These are phyloP conservation scores for Watsonalla cultraria DNA, from an alignment of 2,888 invertebrate species.

Conservation along the genomic window DNA sequence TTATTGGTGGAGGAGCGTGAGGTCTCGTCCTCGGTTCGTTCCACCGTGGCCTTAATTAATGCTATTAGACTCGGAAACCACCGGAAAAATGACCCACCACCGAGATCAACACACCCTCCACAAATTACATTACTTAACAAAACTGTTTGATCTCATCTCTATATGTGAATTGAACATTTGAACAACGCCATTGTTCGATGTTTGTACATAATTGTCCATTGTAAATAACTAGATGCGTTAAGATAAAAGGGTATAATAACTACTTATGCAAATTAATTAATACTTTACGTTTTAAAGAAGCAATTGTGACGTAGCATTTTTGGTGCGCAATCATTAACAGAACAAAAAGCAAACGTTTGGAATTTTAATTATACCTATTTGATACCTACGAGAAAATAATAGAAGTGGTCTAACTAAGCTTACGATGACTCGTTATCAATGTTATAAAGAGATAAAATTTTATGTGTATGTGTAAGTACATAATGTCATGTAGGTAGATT, in stretches of 20 bases:
- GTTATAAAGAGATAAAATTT: no score
- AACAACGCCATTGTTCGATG: conserved; percentile 22
- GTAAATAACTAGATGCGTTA: conserved; percentile 19
- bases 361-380: no score
- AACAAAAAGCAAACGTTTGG: no score
- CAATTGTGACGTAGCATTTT: neutral
- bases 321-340: no score
- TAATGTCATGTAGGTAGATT: no score
- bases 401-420: no score
- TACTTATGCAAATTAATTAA: conserved; percentile 13
- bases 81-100: conserved; percentile 50
- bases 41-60: conserved; percentile 64
- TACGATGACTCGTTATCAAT: no score
- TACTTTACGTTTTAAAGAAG: conserved; percentile 6
- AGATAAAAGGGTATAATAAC: conserved; percentile 12
- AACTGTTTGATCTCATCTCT: conserved; percentile 4
- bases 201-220: conserved; percentile 28
- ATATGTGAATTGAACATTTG: conserved; percentile 8
- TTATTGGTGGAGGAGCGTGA: conserved; percentile 67
- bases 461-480: no score
- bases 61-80: conserved; percentile 67
- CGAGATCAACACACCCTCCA: conserved; percentile 15
- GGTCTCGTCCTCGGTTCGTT: conserved; percentile 45
- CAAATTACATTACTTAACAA: conserved; percentile 4
- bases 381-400: no score